Evolutionary conservation across 2,888 invertebrate species (phyloP), one percentile per base, ranked within the genome.

Genomic region (Apantesis nais): DNA sequence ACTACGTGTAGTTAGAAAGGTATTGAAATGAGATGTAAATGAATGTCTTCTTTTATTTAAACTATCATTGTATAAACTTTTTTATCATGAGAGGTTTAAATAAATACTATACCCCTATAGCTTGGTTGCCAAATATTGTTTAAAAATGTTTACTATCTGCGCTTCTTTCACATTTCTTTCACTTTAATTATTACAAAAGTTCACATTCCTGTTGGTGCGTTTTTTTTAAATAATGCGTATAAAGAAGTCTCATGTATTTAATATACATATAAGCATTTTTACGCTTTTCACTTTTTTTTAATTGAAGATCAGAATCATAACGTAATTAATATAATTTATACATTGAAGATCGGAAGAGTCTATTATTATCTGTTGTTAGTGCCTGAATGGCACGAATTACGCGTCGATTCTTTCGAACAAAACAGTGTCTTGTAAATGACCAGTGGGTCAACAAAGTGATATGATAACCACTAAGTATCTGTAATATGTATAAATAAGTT

Each of bases 341-440:
- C 8, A 39, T 39, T 39, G 11, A 19, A 52, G 48, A 52, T 52
- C n/a, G 48, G 48, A 9, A n/a, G 48, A 52, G n/a, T 52, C 2
- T n/a, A 52, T 52, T 52, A 52, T 52, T 52, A n/a, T 22, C 48
- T 1, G 9, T n/a, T n/a, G n/a, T 11, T 52, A 2, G 9, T 48
- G 22, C 1, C 22, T 48, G 8, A 22, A 48, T 19, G 19, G 19
- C 48, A 48, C 44, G 14, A 41, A 41, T 48, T 39, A 62, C 37
- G 7, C 14, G 16, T 25, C 22, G 31, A 31, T 64, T 9, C 29
- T 12, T 41, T 22, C 37, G 9, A 61, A 29, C 14, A 67, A 61
- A 48, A 34, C 48, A 71, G 72, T 73, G 81, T 75, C 79, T 66
- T 29, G 29, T 44, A 71, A 64, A 52, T 68, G 65, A 52, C 60